Percentiles rank a stretch among this genome's conserved stretches.
Conservation (phyloP, 2,113 vertebrate species). For the Oreochromis niloticus region DNA sequence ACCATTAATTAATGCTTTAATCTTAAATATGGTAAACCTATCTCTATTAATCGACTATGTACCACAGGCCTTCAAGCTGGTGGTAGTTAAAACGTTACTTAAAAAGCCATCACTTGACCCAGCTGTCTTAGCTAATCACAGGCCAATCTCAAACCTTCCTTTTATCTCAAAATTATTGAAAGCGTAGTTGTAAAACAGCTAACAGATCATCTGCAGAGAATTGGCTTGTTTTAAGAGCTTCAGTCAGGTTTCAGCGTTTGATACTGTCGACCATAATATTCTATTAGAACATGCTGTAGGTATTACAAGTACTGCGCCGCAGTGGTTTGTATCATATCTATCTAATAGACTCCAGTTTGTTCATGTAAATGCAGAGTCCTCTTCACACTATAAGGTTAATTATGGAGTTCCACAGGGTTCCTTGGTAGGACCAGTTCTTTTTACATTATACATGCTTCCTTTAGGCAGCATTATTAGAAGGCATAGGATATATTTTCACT, state of each 20-base stretch:
- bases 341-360: not conserved
- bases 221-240: not conserved
- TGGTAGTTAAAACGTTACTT: not conserved
- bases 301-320: rapidly evolving
- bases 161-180: not conserved
- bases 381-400: not conserved
- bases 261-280: no score
- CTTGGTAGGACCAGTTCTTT: rapidly evolving
- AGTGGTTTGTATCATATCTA: not conserved
- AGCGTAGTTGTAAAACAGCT: not conserved
- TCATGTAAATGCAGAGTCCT: no score
- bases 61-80: not conserved
- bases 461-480: not conserved
- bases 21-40: not conserved
- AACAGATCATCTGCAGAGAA: not conserved
- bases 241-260: no score
- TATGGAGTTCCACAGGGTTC: not conserved
- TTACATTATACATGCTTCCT: not conserved
- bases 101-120: not conserved
- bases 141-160: not conserved
- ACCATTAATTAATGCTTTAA: rapidly evolving
- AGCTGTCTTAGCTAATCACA: not conserved
- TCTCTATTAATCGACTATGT: not conserved
- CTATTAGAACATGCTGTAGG: not conserved
- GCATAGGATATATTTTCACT: not conserved